phyloP scores from a whole-genome alignment of 2,888 invertebrate species.

The Macrophya annulata region DNA sequence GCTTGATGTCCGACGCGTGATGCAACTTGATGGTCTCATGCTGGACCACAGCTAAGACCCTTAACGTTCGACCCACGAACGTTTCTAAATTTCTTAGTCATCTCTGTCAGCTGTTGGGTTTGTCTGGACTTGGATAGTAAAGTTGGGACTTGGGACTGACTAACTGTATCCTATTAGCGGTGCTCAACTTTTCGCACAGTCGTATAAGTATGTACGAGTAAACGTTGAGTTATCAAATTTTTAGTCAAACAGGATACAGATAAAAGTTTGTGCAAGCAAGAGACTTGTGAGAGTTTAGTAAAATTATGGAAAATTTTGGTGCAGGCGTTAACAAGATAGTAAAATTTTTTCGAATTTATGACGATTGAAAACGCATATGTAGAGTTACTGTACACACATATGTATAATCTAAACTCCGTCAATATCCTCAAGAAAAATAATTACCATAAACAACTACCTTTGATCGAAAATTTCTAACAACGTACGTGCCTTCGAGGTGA shows the following conservation, averaged over 20 bases:
- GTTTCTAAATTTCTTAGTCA: not conserved
- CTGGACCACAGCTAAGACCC: not conserved
- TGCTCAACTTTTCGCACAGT: conserved; percentile 37
- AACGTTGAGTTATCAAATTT: not conserved
- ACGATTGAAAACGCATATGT: not conserved
- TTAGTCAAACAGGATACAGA: not conserved
- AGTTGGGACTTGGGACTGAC: conserved; percentile 47
- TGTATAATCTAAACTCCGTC: not conserved
- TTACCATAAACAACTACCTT: conserved; percentile 18
- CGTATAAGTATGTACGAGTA: not conserved
- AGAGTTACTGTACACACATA: not conserved
- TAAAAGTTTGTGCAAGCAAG: too few relatives aligned
- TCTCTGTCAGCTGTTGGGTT: conserved; percentile 39
- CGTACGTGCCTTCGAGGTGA: not conserved
- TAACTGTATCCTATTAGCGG: conserved; percentile 50
- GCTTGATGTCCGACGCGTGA: not conserved
- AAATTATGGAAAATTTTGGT: not conserved
- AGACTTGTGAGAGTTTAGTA: not conserved
- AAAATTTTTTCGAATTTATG: not conserved
- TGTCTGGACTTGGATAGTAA: conserved; percentile 21
- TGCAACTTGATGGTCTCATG: not conserved
- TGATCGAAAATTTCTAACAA: conserved; percentile 4
- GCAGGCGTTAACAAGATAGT: conserved; percentile 7
- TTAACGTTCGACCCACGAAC: not conserved
- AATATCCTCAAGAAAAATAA: conserved; percentile 2